Conservation (phyloP, 2,113 vertebrate genomes). For the Cheirogaleus medius region DNA sequence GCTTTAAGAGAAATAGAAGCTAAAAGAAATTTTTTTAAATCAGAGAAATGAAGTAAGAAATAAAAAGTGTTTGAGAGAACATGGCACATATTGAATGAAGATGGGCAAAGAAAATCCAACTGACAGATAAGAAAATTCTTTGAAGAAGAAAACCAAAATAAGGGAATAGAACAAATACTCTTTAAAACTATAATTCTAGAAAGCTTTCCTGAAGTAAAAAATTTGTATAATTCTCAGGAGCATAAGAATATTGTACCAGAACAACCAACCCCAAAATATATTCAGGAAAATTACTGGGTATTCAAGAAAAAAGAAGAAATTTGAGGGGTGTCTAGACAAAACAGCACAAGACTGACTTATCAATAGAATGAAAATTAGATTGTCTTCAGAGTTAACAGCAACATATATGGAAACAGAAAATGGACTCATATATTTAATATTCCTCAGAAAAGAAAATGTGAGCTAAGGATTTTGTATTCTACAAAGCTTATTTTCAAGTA, state of each 20-base stretch:
- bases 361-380: not conserved
- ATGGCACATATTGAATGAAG: not conserved
- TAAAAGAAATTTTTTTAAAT: not conserved
- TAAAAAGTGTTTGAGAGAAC: not conserved
- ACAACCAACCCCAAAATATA: not conserved
- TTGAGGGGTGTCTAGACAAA: not conserved
- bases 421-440: not conserved
- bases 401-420: not conserved
- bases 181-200: not conserved
- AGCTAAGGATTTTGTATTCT: not conserved
- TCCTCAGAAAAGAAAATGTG: not conserved
- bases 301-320: not conserved
- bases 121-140: not conserved
- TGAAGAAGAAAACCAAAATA: not conserved
- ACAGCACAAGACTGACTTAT: not conserved
- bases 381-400: not conserved
- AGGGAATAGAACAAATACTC: not conserved
- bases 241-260: not conserved
- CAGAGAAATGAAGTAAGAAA: not conserved
- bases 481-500: not conserved
- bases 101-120: not conserved
- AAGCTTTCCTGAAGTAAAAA: not conserved
- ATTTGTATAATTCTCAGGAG: not conserved
- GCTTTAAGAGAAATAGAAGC: not conserved
- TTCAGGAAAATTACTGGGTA: not conserved